Evolutionary conservation across 1,140 invertebrate species (phyloP), one percentile per base, ranked within the genome.

Genomic region (Chelonus insularis): DNA sequence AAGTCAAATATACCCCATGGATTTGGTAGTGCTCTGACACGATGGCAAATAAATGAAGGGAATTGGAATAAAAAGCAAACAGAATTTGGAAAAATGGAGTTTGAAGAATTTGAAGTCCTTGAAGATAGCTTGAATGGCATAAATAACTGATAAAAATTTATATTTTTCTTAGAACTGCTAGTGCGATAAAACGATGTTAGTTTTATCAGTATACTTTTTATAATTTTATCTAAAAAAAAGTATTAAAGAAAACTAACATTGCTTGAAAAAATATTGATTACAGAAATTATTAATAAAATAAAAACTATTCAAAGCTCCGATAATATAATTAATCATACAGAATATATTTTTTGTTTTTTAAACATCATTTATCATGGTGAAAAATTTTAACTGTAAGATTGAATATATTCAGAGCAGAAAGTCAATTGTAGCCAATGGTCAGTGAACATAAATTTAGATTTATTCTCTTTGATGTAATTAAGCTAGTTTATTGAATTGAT

Each of bases 61-160:
- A 65, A 69, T 14, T 81, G 76, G 78, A 75, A 68, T 9, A 66
- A 67, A 3, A 67, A 78, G 3, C 84, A 84, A 51, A 37, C 50
- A 9, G 88, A 89, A 68, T 88, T 88, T 68, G 87, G 88, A 5
- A 90, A 92, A 64, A 92, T 92, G 85, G 89, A 91, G 68, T 92
- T 92, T 62, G 90, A 92, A 76, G 87, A 90, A 62, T 92, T 91
- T 64, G 89, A 92, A 80, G 86, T 92, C 37, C 76, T 86, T 67
- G 86, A 87, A 70, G 85, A 86, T 72, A 86, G 85, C 77, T 76
- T 86, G 65, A 86, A 85, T 74, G 84, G 80, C 4, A 52, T 55
- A 4, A 71, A 73, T n/a, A 71, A 58, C 36, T 68, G 69, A 36
- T 50, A 1, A 14, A 41, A 45, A 23, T 23, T n/a, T n/a, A n/a